phyloP scores from a whole-genome alignment of 2,888 invertebrate species.

The Hemicrepidius hirtus region DNA sequence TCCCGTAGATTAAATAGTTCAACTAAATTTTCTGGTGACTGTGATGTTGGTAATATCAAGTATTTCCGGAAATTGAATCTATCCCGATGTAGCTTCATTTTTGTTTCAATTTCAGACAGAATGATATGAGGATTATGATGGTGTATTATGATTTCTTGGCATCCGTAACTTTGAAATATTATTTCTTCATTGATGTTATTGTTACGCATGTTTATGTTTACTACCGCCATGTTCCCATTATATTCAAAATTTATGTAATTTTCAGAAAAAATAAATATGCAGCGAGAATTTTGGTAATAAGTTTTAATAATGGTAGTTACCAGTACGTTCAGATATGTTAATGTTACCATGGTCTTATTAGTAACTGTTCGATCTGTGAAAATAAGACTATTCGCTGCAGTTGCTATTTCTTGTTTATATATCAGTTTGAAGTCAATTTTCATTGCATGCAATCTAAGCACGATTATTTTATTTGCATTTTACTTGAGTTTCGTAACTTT shows the following conservation, averaged over 20 bases:
- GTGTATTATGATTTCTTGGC: constrained; percentile 72
- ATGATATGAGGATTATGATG: constrained; percentile 69
- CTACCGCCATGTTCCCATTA: constrained; percentile 38
- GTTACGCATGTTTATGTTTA: constrained; percentile 45
- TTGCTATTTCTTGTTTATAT: not conserved
- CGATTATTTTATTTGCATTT: not conserved
- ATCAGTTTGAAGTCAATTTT: not conserved
- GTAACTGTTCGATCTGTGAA: not conserved
- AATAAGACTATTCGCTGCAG: not conserved
- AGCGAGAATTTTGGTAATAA: constrained; percentile 58
- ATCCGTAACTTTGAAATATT: constrained; percentile 70
- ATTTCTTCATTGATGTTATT: constrained; percentile 47
- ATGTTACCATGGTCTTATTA: too few species aligned
- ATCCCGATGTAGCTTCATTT: constrained; percentile 68
- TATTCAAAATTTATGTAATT: constrained; percentile 34
- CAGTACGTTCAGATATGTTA: constrained; percentile 50
- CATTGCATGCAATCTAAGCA: not conserved
- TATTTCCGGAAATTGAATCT: constrained; percentile 73
- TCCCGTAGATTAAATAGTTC: constrained; percentile 60
- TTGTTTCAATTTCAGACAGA: constrained; percentile 70
- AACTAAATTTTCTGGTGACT: constrained; percentile 67
- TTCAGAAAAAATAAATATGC: constrained; percentile 59
- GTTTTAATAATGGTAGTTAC: constrained; percentile 55
- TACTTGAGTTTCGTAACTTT: not conserved
- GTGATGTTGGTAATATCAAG: constrained; percentile 68